Base-by-base conservation (phyloP, 2,113 vertebrate genomes). In the Plecturocebus donacophilus region DNA sequence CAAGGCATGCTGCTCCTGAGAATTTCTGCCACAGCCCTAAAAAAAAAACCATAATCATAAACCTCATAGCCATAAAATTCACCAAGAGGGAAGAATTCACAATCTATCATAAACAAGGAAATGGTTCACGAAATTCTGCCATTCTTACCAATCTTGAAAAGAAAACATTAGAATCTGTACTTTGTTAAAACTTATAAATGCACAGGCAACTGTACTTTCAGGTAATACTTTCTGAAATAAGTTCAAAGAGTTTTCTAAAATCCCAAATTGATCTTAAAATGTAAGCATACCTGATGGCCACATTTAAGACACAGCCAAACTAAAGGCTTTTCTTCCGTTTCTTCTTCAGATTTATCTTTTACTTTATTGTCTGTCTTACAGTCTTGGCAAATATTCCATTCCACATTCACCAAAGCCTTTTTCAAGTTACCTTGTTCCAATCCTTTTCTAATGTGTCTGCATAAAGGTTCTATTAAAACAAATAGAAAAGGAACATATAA, bases 281-380 rank as follows among this genome's bases (percentile, higher is more conserved):
- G 16, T 68, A 95, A 77, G 73, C 92, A 97, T 99, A 99, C 99
- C 98, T 99, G 99, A 89, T 99, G 99, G 85, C 99, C 99, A 96
- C 99, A 99, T 99, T 99, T 99, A 94, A 99, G 98, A 98, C 99
- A 99, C 94, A 99, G 98, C 99, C 99, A 99, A 97, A 99, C 89
- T 0, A 98, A 95, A 66, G 98, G 96, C 38, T 97, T 92, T 96
- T 99, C 99, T 21, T 97, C 98, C 13, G 85, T 45, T 66, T 99
- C 99, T 32, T 98, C 96, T 54, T 99, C 98, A 58, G 98, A 77
- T 66, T 98, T 97, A 92, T 97, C 97, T 92, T 95, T 98, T 81
- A 95, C 75, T 96, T 98, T 98, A 80, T 97, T 98, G 94, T 98
- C 98, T 17, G 87, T 98, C 87, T 99, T 99, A 97, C 99, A 99